Conservation (phyloP, 2,113 vertebrate species). For the Pseudois nayaur region DNA sequence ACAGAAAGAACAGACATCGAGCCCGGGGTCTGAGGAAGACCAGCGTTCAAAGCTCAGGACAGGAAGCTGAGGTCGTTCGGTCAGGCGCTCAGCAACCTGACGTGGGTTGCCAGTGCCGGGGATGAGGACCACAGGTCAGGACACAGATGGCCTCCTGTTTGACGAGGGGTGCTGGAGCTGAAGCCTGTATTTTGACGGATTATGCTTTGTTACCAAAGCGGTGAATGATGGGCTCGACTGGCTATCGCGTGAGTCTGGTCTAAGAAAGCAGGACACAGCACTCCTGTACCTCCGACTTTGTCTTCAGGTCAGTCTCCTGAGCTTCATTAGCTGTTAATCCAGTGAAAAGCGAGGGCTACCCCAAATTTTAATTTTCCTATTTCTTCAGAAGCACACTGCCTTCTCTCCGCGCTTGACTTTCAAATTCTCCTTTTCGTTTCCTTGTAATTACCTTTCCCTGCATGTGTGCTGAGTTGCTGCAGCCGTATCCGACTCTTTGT, state of each 20-base stretch:
- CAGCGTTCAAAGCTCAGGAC: neutral
- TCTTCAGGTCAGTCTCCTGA: neutral
- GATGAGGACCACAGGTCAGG: neutral
- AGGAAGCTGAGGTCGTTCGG: neutral
- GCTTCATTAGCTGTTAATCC: neutral
- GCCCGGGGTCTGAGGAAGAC: neutral
- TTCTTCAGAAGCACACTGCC: neutral
- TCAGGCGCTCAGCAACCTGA: neutral
- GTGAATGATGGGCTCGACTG: neutral
- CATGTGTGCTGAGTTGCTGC: neutral
- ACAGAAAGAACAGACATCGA: conserved; percentile 10
- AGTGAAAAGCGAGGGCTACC: neutral
- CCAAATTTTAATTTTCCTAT: neutral
- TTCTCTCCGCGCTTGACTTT: neutral
- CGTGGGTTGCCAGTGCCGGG: neutral
- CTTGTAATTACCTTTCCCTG: neutral
- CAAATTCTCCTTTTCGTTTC: conserved; percentile 20
- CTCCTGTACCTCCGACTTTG: neutral
- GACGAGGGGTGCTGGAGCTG: neutral
- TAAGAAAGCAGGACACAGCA: neutral
- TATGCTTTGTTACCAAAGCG: neutral
- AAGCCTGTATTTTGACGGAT: neutral
- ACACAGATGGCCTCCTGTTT: neutral
- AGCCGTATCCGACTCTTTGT: neutral
- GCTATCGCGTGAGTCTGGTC: neutral